phyloP scores from a whole-genome alignment of 2,113 vertebrate genomes.

The Puffinus mauretanicus region DNA sequence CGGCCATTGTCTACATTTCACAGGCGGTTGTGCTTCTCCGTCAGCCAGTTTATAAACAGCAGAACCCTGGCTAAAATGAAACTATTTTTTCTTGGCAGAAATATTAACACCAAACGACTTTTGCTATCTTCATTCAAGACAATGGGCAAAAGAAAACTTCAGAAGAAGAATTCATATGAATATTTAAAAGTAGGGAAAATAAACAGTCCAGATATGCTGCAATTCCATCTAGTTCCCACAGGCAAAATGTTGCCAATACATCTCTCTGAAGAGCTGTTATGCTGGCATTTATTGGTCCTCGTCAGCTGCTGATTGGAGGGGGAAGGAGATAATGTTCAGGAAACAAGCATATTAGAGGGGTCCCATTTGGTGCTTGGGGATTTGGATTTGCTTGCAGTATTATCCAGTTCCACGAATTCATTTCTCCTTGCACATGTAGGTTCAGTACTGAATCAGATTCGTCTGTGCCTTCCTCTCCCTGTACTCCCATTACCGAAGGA shows the following conservation, averaged over 20 bases:
- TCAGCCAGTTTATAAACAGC: not conserved
- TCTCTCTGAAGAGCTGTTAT: conserved; percentile 40
- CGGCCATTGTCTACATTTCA: not conserved
- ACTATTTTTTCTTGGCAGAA: not conserved
- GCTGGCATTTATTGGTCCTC: conserved; percentile 37
- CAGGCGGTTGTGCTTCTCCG: not conserved
- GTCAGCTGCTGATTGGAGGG: conserved; percentile 4
- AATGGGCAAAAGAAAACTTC: conserved; percentile 6
- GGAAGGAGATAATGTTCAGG: not conserved
- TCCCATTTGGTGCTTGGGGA: not conserved
- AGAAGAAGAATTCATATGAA: conserved; percentile 32
- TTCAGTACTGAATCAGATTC: not conserved
- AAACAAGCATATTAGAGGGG: not conserved
- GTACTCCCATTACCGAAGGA: not conserved
- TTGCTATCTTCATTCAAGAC: not conserved
- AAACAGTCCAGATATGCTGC: conserved; percentile 38
- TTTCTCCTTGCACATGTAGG: not conserved
- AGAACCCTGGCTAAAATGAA: not conserved
- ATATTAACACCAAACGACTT: not conserved
- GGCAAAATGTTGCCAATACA: conserved; percentile 36
- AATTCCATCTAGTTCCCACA: conserved; percentile 27
- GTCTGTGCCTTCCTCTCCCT: not conserved
- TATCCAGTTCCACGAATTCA: not conserved
- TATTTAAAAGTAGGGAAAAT: conserved; percentile 48
- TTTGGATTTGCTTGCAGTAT: not conserved